phyloP scores from a whole-genome alignment of 1,140 invertebrate species.

The Dendroctonus ponderosae region DNA sequence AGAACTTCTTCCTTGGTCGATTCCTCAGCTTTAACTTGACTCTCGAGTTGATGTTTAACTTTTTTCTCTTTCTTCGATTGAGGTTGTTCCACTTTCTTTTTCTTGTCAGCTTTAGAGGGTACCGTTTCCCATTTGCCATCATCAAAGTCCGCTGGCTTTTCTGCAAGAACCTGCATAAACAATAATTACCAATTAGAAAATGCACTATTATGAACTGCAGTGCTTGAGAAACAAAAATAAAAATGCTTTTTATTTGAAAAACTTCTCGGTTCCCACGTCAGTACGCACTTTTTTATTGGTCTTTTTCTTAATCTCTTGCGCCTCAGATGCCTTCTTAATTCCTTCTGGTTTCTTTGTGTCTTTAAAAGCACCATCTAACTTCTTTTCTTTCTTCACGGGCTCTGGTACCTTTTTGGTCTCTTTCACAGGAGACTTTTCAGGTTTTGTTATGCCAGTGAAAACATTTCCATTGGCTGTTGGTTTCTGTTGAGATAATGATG shows the following conservation, averaged over 20 bases:
- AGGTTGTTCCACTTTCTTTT: conserved; percentile 58
- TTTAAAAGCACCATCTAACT: conserved; percentile 39
- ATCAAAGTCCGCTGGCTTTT: conserved; percentile 71
- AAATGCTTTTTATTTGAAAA: neutral
- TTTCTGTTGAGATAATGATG: conserved; percentile 48
- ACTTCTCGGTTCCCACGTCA: neutral
- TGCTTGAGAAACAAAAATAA: neutral
- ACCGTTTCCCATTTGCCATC: conserved; percentile 74
- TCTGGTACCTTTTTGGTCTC: conserved; percentile 55
- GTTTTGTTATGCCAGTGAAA: conserved; percentile 41
- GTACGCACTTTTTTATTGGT: conserved; percentile 48
- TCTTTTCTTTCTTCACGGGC: conserved; percentile 53
- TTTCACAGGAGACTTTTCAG: conserved; percentile 54
- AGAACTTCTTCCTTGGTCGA: conserved; percentile 1
- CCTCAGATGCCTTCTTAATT: conserved; percentile 49
- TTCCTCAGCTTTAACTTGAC: conserved; percentile 49
- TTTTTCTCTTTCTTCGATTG: conserved; percentile 57
- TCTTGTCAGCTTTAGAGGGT: conserved; percentile 65
- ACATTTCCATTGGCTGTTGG: conserved; percentile 53
- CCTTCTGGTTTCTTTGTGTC: conserved; percentile 51
- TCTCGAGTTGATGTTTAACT: conserved; percentile 52
- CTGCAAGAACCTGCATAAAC: conserved; percentile 7
- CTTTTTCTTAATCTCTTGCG: conserved; percentile 57
- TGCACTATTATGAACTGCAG: neutral
- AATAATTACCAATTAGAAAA: conserved; percentile 2